These are phyloP conservation scores for Drosophila robusta DNA, from an alignment of 2,888 invertebrate species.

Conservation along the genomic window DNA sequence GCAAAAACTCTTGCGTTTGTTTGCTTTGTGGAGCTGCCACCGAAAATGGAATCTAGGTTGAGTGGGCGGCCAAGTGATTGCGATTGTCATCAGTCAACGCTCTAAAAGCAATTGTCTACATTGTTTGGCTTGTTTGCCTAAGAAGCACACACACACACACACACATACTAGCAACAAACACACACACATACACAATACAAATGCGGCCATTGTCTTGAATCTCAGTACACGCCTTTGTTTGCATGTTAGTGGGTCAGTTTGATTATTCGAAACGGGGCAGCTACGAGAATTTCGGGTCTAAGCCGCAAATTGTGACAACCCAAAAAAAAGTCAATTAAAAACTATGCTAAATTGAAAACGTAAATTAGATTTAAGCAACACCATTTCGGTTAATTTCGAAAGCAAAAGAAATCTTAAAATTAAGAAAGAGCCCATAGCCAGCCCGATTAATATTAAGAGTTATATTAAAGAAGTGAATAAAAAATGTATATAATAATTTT, in stretches of 20 bases:
- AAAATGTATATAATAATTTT: too few species aligned
- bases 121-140: constrained; percentile 78
- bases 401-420: too few species aligned
- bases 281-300: constrained; percentile 17
- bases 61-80: constrained; percentile 78
- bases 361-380: too few species aligned
- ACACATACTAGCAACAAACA: constrained; percentile 7
- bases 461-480: too few species aligned
- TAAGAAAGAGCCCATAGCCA: too few species aligned
- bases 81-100: constrained; percentile 80
- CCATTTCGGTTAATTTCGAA: too few species aligned
- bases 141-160: constrained; percentile 62
- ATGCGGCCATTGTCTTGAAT: constrained; percentile 65
- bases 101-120: constrained; percentile 81
- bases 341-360: too few species aligned
- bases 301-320: not conserved
- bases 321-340: too few species aligned
- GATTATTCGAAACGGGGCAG: constrained; percentile 36
- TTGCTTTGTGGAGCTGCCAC: constrained; percentile 51
- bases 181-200: constrained; percentile 17
- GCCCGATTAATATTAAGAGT: too few species aligned
- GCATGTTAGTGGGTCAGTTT: constrained; percentile 63
- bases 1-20: constrained; percentile 39
- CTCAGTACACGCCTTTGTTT: constrained; percentile 67
- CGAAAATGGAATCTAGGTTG: constrained; percentile 75